Percentiles rank a stretch among this genome's conserved stretches.
phyloP scores from a whole-genome alignment of 2,888 invertebrate genomes.

The Lasioglossum oenotherae region DNA sequence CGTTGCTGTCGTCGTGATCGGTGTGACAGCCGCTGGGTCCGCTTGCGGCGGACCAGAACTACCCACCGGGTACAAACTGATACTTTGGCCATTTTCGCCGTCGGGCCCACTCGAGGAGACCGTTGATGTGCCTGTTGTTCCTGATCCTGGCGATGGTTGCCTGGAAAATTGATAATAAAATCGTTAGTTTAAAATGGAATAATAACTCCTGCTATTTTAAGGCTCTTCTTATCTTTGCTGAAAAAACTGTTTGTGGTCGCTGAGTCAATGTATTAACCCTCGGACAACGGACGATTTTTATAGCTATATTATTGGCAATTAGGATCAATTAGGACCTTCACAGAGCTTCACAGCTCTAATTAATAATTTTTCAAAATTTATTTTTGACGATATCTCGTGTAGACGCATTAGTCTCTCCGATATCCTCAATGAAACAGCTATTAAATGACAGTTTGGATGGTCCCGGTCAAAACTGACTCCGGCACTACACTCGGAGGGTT shows the following conservation, averaged over 20 bases:
- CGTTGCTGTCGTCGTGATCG: slow-evolving; percentile 64
- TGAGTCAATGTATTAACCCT: no score
- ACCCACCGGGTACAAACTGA: slow-evolving; percentile 79
- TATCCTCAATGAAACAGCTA: no score
- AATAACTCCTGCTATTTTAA: neutral
- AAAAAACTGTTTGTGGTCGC: neutral
- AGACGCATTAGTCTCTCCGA: no score
- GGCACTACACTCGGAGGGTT: no score
- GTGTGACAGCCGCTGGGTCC: slow-evolving; percentile 72
- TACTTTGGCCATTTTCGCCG: slow-evolving; percentile 76
- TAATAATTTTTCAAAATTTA: no score
- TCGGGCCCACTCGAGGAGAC: slow-evolving; percentile 79
- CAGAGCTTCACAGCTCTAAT: no score
- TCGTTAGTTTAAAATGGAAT: neutral
- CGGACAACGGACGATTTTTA: no score
- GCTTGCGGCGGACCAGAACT: slow-evolving; percentile 63
- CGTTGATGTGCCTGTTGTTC: slow-evolving; percentile 82
- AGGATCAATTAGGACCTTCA: no score
- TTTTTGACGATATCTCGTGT: no score
- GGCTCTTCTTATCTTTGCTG: neutral
- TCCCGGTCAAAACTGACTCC: no score
- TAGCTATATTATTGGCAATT: no score
- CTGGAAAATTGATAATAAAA: slow-evolving; percentile 65
- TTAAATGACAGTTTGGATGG: no score
- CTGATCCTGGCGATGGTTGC: slow-evolving; percentile 84